Conservation (phyloP, 1,140 invertebrate genomes). For the Cydia strobilella region DNA sequence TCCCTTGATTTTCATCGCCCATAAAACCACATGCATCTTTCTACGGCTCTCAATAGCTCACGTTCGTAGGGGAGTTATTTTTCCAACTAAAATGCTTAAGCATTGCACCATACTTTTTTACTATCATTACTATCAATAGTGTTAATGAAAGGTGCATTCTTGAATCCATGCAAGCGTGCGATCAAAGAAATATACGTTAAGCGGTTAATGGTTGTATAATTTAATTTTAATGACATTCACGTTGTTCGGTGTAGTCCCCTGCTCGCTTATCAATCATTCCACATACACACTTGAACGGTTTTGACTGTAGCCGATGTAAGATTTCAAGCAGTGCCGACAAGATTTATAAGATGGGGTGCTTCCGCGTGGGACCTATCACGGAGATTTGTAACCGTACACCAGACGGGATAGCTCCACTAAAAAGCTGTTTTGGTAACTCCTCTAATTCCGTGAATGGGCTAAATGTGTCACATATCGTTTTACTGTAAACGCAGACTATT, state of each 20-base stretch:
- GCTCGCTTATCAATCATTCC: conserved; percentile 17
- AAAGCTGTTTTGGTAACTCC: conserved; percentile 52
- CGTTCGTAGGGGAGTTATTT: conserved; percentile 46
- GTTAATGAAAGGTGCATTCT: conserved; percentile 15
- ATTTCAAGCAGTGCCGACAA: conserved; percentile 43
- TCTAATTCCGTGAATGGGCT: conserved; percentile 51
- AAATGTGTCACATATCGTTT: conserved; percentile 38
- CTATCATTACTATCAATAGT: not conserved
- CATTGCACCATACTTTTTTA: not conserved
- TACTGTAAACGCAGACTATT: conserved; percentile 26
- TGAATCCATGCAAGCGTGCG: conserved; percentile 5
- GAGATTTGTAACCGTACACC: conserved; percentile 60
- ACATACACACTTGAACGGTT: conserved; percentile 10
- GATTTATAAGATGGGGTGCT: conserved; percentile 45
- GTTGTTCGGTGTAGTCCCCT: conserved; percentile 1
- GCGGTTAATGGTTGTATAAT: conserved; percentile 18
- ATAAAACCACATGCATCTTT: conserved; percentile 64
- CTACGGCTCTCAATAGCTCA: conserved; percentile 49
- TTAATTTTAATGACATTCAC: conserved; percentile 30
- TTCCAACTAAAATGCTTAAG: not conserved
- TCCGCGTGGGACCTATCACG: conserved; percentile 48
- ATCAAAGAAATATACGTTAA: conserved; percentile 27
- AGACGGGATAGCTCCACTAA: conserved; percentile 48
- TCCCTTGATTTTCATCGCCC: conserved; percentile 66
- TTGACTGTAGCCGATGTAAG: conserved; percentile 36